Base-by-base conservation (phyloP, 2,888 invertebrate species). In the Bruchidius siliquastri region DNA sequence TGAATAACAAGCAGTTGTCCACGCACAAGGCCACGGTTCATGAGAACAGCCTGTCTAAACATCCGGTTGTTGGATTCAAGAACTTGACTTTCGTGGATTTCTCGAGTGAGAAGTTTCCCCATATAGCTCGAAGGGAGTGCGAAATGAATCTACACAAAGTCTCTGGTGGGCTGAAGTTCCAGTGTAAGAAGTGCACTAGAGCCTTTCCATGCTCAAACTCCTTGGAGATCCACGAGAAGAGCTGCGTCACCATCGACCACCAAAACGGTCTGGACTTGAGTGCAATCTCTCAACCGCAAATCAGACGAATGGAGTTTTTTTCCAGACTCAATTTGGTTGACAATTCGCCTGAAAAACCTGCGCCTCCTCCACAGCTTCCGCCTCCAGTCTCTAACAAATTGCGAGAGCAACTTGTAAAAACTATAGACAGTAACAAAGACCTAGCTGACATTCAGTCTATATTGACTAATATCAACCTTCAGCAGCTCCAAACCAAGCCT, bases 401-500 rank as follows among this genome's bases (percentile, higher is more conserved):
- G 3, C 77, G 81, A 30, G 82, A 83, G 67, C 82, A 84, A 67
- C 74, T 84, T 26, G 80, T 79, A 18, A 83, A 81, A 76, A 81
- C 80, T 4, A 80, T 84, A 71, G 91, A 91, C 80, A 88, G 88
- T 77, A 90, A 90, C 30, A 92, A 92, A 84, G 96, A 96, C 82
- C 88, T 96, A 76, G 96, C 96, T 69, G 96, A 96, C 82, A 95
- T 96, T 77, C 94, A 93, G 84, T 93, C 94, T 30, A 95, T 96
- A 77, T 88, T 95, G 72, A 92, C 92, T 22, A 92, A 95, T 79
- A 93, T 95, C 32, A 92, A 93, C 20, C 85, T 92, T 77, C 91
- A 91, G 83, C 90, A 92, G 82, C 87, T 92, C 87, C 74, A 76
- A 68, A 30, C 73, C 22, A 67, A 67, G 21, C 67, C 66, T 21